Conservation (phyloP, 2,113 vertebrate species). For the Muntiacus muntjak region DNA sequence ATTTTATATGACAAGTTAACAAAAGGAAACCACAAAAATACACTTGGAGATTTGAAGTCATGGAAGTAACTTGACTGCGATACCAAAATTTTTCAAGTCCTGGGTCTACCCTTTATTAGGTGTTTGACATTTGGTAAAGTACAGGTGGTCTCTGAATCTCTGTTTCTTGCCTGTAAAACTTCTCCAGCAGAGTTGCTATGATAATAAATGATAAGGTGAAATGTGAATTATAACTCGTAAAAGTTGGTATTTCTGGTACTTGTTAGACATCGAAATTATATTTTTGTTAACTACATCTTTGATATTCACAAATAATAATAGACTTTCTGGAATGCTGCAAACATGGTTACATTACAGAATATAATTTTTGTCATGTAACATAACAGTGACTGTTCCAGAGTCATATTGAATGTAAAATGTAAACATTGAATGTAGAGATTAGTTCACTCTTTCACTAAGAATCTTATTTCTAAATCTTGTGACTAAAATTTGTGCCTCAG, state of each 20-base stretch:
- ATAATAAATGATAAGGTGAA: neutral
- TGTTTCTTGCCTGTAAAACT: neutral
- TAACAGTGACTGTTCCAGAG: neutral
- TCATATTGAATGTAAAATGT: neutral
- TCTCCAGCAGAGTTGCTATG: neutral
- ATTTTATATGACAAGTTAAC: conserved; percentile 25
- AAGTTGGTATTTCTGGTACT: neutral
- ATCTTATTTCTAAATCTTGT: neutral
- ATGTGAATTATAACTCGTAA: neutral
- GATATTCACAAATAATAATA: neutral
- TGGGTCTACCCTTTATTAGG: neutral
- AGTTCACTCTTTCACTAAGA: neutral
- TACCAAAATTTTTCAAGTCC: neutral
- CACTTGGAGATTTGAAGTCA: neutral
- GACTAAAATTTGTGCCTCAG: neutral
- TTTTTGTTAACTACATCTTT: neutral
- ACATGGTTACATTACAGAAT: neutral
- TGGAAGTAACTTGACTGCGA: neutral
- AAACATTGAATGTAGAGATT: neutral
- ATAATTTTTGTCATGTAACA: neutral
- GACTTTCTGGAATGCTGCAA: neutral
- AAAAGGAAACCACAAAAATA: conserved; percentile 14
- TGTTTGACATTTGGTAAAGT: neutral
- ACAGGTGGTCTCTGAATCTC: neutral
- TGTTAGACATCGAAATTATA: neutral